Evolutionary conservation across 2,888 invertebrate species (phyloP).

Genomic region (Hofmannophila pseudospretella): DNA sequence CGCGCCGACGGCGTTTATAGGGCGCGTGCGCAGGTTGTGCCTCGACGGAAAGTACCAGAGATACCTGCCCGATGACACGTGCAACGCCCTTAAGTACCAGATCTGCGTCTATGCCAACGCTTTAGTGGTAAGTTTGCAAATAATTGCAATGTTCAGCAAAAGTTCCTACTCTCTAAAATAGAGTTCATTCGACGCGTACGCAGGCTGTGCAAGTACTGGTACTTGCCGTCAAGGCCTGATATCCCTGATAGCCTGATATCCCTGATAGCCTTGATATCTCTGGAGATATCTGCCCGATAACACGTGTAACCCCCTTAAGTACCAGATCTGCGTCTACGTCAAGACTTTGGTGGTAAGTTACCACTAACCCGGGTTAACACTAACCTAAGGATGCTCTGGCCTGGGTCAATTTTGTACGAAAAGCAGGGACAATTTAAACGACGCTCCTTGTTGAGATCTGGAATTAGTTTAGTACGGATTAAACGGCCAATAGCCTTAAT

Average conservation of each 20-base stretch:
- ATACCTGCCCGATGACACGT: neutral
- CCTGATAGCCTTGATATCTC: too few species aligned
- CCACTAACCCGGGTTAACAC: too few species aligned
- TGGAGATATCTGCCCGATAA: neutral
- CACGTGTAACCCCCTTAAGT: constrained; percentile 1
- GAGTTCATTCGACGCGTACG: neutral
- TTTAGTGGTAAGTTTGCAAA: constrained; percentile 11
- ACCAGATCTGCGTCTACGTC: constrained; percentile 4
- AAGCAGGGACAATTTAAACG: too few species aligned
- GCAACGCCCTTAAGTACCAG: constrained; percentile 1
- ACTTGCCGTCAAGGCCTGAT: too few species aligned
- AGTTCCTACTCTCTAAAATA: too few species aligned
- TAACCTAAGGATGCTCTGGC: too few species aligned
- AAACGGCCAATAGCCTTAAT: too few species aligned
- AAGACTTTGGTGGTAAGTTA: constrained; percentile 5
- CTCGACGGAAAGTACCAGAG: neutral
- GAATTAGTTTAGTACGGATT: too few species aligned
- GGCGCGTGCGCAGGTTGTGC: neutral
- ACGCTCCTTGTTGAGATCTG: too few species aligned
- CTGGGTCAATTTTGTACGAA: too few species aligned
- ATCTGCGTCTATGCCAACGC: constrained; percentile 6
- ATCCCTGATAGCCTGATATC: too few species aligned
- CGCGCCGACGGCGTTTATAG: neutral
- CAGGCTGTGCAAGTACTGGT: neutral
- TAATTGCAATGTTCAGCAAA: too few species aligned